Percentiles rank a stretch among this genome's conserved stretches.
Evolutionary conservation across 2,113 vertebrate genomes (phyloP).

Genomic region (Mesoclemmys tuberculata): DNA sequence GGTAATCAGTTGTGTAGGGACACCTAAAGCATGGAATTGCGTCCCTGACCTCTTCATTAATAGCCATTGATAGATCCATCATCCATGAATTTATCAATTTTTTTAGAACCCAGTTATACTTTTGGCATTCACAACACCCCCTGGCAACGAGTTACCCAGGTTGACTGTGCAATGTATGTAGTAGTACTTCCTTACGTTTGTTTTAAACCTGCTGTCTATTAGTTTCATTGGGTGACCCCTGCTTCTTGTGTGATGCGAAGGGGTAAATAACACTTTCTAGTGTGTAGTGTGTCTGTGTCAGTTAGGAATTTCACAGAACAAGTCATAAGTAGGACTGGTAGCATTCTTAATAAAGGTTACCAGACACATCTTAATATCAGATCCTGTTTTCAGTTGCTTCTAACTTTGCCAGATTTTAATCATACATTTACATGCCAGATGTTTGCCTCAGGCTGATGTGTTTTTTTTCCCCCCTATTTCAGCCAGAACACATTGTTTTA

Average conservation of each 20-base stretch:
- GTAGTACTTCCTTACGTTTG: background rate
- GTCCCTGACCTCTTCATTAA: background rate
- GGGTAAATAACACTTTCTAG: background rate
- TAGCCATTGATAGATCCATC: background rate
- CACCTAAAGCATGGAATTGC: background rate
- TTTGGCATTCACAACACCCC: background rate
- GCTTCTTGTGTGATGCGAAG: background rate
- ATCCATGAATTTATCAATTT: background rate
- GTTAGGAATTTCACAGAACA: background rate
- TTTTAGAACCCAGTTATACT: background rate
- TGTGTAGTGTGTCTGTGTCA: background rate
- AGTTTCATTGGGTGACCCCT: background rate
- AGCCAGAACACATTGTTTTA: background rate
- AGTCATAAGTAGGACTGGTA: background rate
- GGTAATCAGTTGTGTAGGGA: background rate
- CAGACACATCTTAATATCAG: background rate
- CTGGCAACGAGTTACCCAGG: background rate
- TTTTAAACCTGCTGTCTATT: background rate
- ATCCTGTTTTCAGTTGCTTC: too few species aligned
- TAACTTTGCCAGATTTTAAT: background rate
- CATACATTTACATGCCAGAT: background rate
- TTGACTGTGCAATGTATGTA: background rate
- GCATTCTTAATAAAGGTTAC: background rate
- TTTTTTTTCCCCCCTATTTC: background rate
- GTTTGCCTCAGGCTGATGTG: background rate